A percentile compares a stretch with the other conserved stretches of the same genome.
Evolutionary conservation across 2,113 vertebrate genomes (phyloP).

Genomic region (Phylloscopus trochilus): DNA sequence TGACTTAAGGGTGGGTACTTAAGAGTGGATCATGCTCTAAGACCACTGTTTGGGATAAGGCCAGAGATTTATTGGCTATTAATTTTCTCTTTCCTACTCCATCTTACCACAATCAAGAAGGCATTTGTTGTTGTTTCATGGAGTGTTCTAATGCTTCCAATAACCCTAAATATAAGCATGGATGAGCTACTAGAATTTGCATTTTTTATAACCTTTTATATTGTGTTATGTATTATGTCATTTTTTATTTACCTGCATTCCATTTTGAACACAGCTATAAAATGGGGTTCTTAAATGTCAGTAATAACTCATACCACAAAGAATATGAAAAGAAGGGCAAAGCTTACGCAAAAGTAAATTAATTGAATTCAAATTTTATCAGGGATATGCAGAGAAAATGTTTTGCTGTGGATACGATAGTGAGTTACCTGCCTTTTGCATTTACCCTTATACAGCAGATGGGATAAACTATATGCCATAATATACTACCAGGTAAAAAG

Average conservation of each 20-base stretch:
- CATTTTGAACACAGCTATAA: constrained; percentile 47
- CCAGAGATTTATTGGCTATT: background rate
- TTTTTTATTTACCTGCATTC: constrained; percentile 65
- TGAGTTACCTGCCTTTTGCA: constrained; percentile 25
- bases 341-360: constrained; percentile 40
- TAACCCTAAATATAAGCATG: background rate
- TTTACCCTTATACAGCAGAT: background rate
- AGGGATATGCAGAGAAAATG: background rate
- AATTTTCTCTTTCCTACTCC: background rate
- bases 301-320: constrained; percentile 49
- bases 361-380: constrained; percentile 52
- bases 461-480: background rate
- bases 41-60: background rate
- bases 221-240: constrained; percentile 34
- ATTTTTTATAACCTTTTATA: constrained; percentile 49
- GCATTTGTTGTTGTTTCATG: background rate
- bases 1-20: background rate
- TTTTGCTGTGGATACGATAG: background rate
- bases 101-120: background rate
- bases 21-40: background rate
- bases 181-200: constrained; percentile 15
- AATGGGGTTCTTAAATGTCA: constrained; percentile 61
- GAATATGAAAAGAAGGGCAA: constrained; percentile 46
- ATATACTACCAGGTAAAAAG: background rate
- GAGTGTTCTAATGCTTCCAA: background rate